A percentile compares a stretch with the other conserved stretches of the same genome.
Evolutionary conservation across 2,797 vertebrate genomes (phyloP).

Genomic region (Meda fulgida): DNA sequence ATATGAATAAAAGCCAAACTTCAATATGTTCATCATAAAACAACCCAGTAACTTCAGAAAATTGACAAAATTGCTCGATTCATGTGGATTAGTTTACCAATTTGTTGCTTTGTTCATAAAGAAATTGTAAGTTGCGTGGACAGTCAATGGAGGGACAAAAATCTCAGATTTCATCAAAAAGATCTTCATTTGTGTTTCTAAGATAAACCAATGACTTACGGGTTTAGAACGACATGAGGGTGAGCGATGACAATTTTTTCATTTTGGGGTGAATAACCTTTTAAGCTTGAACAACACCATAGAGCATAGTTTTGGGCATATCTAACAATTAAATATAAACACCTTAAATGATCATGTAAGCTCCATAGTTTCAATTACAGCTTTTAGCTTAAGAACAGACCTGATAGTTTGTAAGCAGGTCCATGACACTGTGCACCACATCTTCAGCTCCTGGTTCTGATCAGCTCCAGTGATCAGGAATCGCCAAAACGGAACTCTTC

Average conservation of each 20-base stretch:
- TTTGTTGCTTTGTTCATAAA: no score
- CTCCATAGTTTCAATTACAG: background rate
- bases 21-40: background rate
- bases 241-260: background rate
- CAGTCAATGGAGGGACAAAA: background rate
- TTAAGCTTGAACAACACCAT: background rate
- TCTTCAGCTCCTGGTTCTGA: constrained; percentile 95
- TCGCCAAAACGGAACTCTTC: constrained; percentile 95
- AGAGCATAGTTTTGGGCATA: background rate
- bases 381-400: constrained; percentile 66
- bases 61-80: background rate
- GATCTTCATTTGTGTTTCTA: background rate
- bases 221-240: background rate
- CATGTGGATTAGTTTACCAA: background rate
- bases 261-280: background rate
- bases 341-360: background rate
- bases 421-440: constrained; percentile 99
- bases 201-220: background rate
- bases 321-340: background rate
- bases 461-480: constrained; percentile 97
- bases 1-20: background rate
- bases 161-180: background rate
- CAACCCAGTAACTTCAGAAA: background rate
- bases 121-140: no score
- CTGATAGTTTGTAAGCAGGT: constrained; percentile 95